Percentiles rank a stretch among this genome's conserved stretches.
Evolutionary conservation across 2,113 vertebrate species (phyloP).

Genomic region (Onychostruthus taczanowskii): DNA sequence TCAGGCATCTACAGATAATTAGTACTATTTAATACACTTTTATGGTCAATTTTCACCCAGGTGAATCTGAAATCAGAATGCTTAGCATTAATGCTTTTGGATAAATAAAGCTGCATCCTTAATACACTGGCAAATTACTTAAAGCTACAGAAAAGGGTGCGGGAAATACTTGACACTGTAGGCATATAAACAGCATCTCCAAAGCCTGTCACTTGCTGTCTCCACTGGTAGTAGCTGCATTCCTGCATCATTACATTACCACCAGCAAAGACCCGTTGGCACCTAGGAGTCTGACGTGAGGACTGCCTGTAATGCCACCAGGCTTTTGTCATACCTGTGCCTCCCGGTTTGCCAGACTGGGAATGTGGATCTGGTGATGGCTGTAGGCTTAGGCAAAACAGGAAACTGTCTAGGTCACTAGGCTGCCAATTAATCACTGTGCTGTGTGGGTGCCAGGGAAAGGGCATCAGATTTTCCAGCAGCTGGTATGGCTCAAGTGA

Average conservation of each 20-base stretch:
- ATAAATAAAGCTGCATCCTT: background rate
- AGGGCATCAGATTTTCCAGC: background rate
- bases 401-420: background rate
- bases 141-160: background rate
- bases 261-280: background rate
- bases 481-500: background rate
- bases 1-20: background rate
- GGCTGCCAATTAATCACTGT: background rate
- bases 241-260: background rate
- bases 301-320: background rate
- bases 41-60: background rate
- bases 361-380: background rate
- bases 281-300: background rate
- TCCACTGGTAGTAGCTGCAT: background rate
- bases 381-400: slow-evolving; percentile 47
- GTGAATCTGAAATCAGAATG: background rate
- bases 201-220: background rate
- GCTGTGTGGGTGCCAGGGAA: background rate
- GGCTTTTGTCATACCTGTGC: background rate
- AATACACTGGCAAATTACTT: background rate
- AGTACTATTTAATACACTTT: background rate
- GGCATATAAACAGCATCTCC: background rate
- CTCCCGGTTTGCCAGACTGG: background rate
- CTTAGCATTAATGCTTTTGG: background rate
- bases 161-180: background rate